Base-by-base conservation (phyloP, 1,140 invertebrate genomes). In the Drosophila sturtevanti region DNA sequence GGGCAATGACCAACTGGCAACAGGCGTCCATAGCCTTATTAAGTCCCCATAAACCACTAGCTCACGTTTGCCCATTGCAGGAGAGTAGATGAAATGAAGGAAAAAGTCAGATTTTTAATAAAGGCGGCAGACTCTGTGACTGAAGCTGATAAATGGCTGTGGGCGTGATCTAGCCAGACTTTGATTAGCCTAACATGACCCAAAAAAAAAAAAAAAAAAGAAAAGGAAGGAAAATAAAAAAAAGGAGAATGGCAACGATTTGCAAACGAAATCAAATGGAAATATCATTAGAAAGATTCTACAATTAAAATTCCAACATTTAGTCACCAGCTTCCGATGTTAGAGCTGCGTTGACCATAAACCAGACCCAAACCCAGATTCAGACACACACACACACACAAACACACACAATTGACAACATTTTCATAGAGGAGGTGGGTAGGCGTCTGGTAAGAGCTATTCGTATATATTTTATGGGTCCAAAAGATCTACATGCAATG, bases 21-120 rank as follows among this genome's bases (percentile, higher is more conserved):
- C 79, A 72, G 79, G 80, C 78, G 79, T 62, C 66, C 75, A 73
- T 56, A 74, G 82, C 79, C 82, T 86, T 87, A 86, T 86, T 86
- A 86, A 86, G 82, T 86, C 79, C 79, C 82, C 82, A 86, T 86
- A 86, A 86, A 86, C 75, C 82, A 89, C 87, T 89, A 87, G 82
- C 82, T 86, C 82, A 86, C 82, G 82, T 86, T 89, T 89, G 72
- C 27, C 31, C 24, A 41, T 34, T 10, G 11, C 14, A 21, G 6
- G 34, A 38, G 35, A 34, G 18, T 35, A 52, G 38, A 56, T 31
- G 22, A 34, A 24, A 24, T 12, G 21, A 16, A 18, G 37, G 16
- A 11, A 59, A 35, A 76, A 68, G 68, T 64, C 62, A 69, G 41
- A 76, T 81, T 77, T 79, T 86, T 86, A 86, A 89, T 86, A 86